Evolutionary conservation across 2,888 invertebrate genomes (phyloP).

Genomic region (Trissolcus brochymenae): DNA sequence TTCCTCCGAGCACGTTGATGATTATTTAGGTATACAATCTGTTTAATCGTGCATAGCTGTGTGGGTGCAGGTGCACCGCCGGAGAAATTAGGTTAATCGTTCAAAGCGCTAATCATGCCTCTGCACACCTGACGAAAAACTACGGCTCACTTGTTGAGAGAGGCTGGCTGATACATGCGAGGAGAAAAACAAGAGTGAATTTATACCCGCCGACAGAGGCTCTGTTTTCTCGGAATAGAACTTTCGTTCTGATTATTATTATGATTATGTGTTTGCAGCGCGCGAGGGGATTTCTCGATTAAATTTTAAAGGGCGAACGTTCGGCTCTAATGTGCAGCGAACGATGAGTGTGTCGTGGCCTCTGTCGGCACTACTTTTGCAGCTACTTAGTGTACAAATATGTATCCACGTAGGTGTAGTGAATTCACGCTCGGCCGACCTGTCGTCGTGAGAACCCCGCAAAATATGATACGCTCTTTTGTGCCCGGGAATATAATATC

Average conservation of each 20-base stretch:
- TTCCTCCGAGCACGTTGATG: slow-evolving; percentile 55
- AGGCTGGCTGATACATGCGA: slow-evolving; percentile 34
- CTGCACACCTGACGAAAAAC: slow-evolving; percentile 24
- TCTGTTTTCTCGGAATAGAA: too few relatives aligned
- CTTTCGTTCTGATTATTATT: too few relatives aligned
- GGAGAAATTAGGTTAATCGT: slow-evolving; percentile 70
- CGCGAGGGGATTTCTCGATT: background rate
- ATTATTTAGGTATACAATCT: slow-evolving; percentile 63
- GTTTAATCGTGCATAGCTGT: slow-evolving; percentile 61
- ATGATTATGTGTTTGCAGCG: too few relatives aligned
- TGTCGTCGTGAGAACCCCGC: slow-evolving; percentile 50
- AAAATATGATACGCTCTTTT: slow-evolving; percentile 17
- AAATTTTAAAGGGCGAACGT: slow-evolving; percentile 21
- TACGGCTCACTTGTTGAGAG: too few relatives aligned
- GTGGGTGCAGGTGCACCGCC: slow-evolving; percentile 64
- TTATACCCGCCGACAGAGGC: too few relatives aligned
- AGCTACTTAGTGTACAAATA: slow-evolving; percentile 19
- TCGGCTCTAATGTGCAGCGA: slow-evolving; percentile 24
- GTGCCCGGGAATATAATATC: slow-evolving; percentile 1
- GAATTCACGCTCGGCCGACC: slow-evolving; percentile 60
- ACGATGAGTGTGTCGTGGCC: slow-evolving; percentile 30
- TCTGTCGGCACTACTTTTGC: slow-evolving; percentile 39
- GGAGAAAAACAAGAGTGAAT: slow-evolving; percentile 6
- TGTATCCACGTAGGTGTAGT: slow-evolving; percentile 40
- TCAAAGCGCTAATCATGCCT: slow-evolving; percentile 64